Evolutionary conservation across 2,113 vertebrate species (phyloP).

Genomic region (Heterocephalus glaber): DNA sequence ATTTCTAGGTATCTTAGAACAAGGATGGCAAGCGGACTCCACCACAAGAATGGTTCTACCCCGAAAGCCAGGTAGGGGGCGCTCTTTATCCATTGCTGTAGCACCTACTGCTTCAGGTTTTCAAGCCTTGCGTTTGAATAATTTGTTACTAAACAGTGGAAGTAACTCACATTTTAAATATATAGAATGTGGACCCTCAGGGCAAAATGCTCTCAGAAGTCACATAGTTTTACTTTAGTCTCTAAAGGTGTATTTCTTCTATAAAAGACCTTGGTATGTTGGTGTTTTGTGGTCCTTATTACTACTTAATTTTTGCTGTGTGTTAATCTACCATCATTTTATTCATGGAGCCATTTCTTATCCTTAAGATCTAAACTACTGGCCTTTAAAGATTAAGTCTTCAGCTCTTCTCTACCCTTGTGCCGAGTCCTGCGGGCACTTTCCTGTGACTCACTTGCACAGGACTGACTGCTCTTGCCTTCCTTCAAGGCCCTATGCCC

Average conservation of each 20-base stretch:
- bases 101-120: neutral
- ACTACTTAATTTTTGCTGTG: neutral
- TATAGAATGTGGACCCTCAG: accelerated
- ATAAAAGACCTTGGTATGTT: neutral
- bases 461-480: too few relatives aligned
- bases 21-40: constrained; percentile 97
- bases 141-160: neutral
- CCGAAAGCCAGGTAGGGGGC: constrained; percentile 96
- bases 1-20: constrained; percentile 91
- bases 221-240: neutral
- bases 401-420: neutral
- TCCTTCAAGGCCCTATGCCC: neutral
- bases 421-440: too few relatives aligned
- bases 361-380: neutral
- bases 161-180: too few relatives aligned
- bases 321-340: neutral
- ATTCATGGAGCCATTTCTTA: neutral
- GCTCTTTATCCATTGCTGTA: constrained; percentile 44
- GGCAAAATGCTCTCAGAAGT: neutral
- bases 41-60: constrained; percentile 97
- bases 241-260: neutral
- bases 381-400: neutral
- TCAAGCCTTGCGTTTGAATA: accelerated
- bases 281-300: neutral
- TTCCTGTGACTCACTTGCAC: neutral